Base-by-base conservation (phyloP, 1,140 invertebrate genomes). In the Plectrocnemia conspersa region DNA sequence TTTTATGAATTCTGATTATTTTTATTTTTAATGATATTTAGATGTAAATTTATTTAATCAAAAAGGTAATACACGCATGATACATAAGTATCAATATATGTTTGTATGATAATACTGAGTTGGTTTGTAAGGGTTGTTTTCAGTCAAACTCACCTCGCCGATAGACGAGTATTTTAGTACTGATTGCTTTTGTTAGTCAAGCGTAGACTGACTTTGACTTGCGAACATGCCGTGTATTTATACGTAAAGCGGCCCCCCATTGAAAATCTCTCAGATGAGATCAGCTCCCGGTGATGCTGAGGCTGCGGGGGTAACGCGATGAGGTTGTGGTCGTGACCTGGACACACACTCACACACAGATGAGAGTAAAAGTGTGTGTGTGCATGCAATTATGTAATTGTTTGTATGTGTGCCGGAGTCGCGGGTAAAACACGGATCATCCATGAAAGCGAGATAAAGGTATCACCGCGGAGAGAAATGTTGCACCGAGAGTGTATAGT, bases 121-220 rank as follows among this genome's bases (percentile, higher is more conserved):
- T n/a, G n/a, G n/a, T n/a, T n/a, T n/a, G n/a, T n/a, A n/a, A n/a
- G n/a, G 7, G 6, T 10, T 7, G 2, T 22, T 10, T 24, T 45
- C 42, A 24, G 21, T 24, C 18, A 4, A 38, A 50, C 47, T 50
- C 47, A 50, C 47, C 47, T 50, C 47, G 44, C 13, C 2, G 13
- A 15, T 27, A 23, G 23, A 23, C 24, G 44, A 47, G 44, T 15
- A 47, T 11, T n/a, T 27, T 15, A 47, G 44, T 23, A 27, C 3
- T 47, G 15, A 32, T 27, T n/a, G n/a, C n/a, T n/a, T 45, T 38
- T 16, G 47, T 38, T 48, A 50, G 47, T 38, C 47, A 35, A 35
- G 18, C 9, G 21, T n/a, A n/a, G 22, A 50, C 47, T 50, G 47
- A 50, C 33, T 27, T 38, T 15, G 42, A 19, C 21, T 21, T 38